Evolutionary conservation across 53 echinoderm and acorn worm genomes (phyloP), one percentile per base, ranked within the genome.

Genomic region (Astropecten irregularis): DNA sequence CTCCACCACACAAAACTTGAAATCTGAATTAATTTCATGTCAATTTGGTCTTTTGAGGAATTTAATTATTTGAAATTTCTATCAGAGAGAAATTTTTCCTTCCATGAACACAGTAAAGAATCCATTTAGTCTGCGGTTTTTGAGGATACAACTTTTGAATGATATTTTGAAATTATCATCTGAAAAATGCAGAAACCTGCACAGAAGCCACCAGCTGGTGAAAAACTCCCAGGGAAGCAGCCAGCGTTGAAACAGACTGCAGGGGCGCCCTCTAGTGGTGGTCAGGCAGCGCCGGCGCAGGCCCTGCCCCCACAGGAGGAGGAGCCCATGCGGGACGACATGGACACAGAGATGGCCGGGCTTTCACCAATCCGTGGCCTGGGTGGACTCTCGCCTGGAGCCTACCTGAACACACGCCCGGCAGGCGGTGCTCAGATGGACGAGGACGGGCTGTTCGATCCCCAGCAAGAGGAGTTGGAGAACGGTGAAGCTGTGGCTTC

Each of bases 321-420:
- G 16, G 95, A 89, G 53, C 89, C 84, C 27, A 68, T 89, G 84
- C 66, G 89, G 34, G 86, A 83, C 1, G 86, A 84, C 60, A 46
- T 81, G 46, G 87, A 87, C n/a, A 56, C 77, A 19, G 85, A 77
- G n/a, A 88, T 83, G 85, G 71, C 48, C 50, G 33, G 88, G 8
- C 84, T 86, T 18, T 77, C 77, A 27, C 89, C 91, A 65, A 76
- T 86, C 16, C 81, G 89, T 23, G 91, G 95, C 19, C 87, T 91
- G 19, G 91, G 91, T 13, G 91, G 95, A 6, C 53, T 84, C 79
- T 32, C 74, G 9, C 87, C 84, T 26, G 84, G 71, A 49, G 60
- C 76, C 13, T 66, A 70, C 35, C 84, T 91, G 82, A 83, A 84
- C 54, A 87, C 42, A 42, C 6, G 42, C 42, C 11, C 40, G 56